phyloP scores from a whole-genome alignment of 1,140 invertebrate genomes.

The Trinorchestia longiramus region DNA sequence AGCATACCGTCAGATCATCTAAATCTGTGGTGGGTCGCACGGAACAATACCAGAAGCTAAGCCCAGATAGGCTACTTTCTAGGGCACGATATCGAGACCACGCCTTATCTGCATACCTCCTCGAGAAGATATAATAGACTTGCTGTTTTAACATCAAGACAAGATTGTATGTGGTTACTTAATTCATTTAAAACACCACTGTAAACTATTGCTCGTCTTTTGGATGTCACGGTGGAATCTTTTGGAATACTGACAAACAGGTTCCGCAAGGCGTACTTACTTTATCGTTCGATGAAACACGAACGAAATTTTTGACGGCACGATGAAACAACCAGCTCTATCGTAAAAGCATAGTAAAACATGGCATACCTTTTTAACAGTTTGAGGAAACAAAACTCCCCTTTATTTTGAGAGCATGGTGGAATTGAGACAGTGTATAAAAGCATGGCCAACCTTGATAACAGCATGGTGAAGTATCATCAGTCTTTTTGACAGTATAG shows the following conservation, averaged over 20 bases:
- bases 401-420: slow-evolving; percentile 81
- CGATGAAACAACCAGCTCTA: slow-evolving; percentile 93
- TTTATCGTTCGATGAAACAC: neutral
- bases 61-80: no score
- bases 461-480: slow-evolving; percentile 65
- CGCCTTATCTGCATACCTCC: no score
- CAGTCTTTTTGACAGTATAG: slow-evolving; percentile 80
- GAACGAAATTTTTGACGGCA: slow-evolving; percentile 75
- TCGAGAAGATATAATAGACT: no score
- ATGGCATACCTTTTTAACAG: slow-evolving; percentile 76
- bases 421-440: no score
- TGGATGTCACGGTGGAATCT: neutral
- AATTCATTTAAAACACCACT: no score
- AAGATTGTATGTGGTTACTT: no score
- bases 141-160: no score
- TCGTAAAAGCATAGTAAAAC: slow-evolving; percentile 72
- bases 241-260: neutral
- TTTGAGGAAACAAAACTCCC: slow-evolving; percentile 66
- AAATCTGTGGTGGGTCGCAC: no score
- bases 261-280: neutral
- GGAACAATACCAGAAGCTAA: no score
- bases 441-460: no score
- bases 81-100: no score
- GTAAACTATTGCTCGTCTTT: neutral
- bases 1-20: no score